Conservation (phyloP, 1,140 invertebrate species). For the Aphaenogaster floridana region DNA sequence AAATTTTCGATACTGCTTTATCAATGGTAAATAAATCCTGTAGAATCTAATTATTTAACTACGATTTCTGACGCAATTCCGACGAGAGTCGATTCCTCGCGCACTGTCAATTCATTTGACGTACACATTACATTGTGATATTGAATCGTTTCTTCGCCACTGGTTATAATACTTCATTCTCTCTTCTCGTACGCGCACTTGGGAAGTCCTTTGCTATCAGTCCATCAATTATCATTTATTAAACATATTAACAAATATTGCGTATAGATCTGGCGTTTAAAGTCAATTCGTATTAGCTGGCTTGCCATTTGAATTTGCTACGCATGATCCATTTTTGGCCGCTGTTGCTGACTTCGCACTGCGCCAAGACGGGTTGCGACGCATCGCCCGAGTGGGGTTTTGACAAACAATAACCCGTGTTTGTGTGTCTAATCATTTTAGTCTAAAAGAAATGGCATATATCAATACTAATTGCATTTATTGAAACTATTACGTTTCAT, state of each 20-base stretch:
- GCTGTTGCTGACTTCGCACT: slow-evolving; percentile 90
- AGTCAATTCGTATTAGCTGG: slow-evolving; percentile 86
- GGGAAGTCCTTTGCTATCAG: slow-evolving; percentile 50
- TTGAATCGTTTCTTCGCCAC: slow-evolving; percentile 21
- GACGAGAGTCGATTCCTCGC: slow-evolving; percentile 70
- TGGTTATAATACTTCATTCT: slow-evolving; percentile 64
- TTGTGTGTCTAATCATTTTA: slow-evolving; percentile 95
- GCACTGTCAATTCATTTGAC: slow-evolving; percentile 39
- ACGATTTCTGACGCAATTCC: slow-evolving; percentile 69
- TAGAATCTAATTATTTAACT: slow-evolving; percentile 76
- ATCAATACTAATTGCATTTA: not conserved
- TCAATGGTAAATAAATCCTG: slow-evolving; percentile 77
- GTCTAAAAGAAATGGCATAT: slow-evolving; percentile 88
- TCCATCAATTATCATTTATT: slow-evolving; percentile 72
- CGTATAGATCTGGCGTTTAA: slow-evolving; percentile 69
- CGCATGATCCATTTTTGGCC: slow-evolving; percentile 98
- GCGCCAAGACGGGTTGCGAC: slow-evolving; percentile 91
- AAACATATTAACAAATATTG: slow-evolving; percentile 84
- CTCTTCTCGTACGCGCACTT: slow-evolving; percentile 39
- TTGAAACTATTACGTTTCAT: not conserved
- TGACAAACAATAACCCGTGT: slow-evolving; percentile 96
- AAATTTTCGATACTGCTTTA: slow-evolving; percentile 76
- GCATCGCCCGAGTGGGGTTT: slow-evolving; percentile 90
- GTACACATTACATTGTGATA: slow-evolving; percentile 31
- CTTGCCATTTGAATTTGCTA: slow-evolving; percentile 98